Conservation (phyloP, 2,113 vertebrate genomes). For the Antechinus flavipes region DNA sequence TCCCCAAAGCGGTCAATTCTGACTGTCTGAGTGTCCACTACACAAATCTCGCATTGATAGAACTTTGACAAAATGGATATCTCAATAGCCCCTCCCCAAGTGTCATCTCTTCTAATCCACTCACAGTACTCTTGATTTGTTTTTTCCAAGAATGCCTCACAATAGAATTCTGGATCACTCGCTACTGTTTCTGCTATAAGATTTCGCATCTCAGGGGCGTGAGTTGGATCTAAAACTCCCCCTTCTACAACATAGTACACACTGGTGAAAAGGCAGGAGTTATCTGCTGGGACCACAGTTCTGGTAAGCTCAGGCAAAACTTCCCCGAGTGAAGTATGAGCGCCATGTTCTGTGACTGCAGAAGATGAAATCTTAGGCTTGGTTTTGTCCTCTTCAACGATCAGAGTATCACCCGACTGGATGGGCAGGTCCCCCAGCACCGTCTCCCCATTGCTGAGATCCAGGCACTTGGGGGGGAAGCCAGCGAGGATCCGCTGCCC, state of each 20-base stretch:
- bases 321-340: slow-evolving; percentile 80
- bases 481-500: slow-evolving; percentile 96
- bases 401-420: slow-evolving; percentile 98
- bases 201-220: slow-evolving; percentile 93
- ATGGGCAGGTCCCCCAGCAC: slow-evolving; percentile 93
- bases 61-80: slow-evolving; percentile 97
- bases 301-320: slow-evolving; percentile 86
- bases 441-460: slow-evolving; percentile 90
- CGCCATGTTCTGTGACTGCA: slow-evolving; percentile 80
- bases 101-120: slow-evolving; percentile 95
- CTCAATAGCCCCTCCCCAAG: slow-evolving; percentile 98
- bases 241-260: slow-evolving; percentile 96
- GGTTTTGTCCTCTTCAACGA: slow-evolving; percentile 95
- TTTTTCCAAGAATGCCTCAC: slow-evolving; percentile 95
- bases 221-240: slow-evolving; percentile 91
- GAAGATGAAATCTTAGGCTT: slow-evolving; percentile 84
- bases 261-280: slow-evolving; percentile 99
- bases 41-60: slow-evolving; percentile 98
- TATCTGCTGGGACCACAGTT: slow-evolving; percentile 94
- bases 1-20: slow-evolving; percentile 97
- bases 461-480: slow-evolving; percentile 93
- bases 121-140: slow-evolving; percentile 95
- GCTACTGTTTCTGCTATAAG: slow-evolving; percentile 97
- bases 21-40: slow-evolving; percentile 97
- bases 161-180: slow-evolving; percentile 92